Evolutionary conservation across 2,797 vertebrate genomes (phyloP), one percentile per base, ranked within the genome.

Genomic region (Enteromius radiatus): DNA sequence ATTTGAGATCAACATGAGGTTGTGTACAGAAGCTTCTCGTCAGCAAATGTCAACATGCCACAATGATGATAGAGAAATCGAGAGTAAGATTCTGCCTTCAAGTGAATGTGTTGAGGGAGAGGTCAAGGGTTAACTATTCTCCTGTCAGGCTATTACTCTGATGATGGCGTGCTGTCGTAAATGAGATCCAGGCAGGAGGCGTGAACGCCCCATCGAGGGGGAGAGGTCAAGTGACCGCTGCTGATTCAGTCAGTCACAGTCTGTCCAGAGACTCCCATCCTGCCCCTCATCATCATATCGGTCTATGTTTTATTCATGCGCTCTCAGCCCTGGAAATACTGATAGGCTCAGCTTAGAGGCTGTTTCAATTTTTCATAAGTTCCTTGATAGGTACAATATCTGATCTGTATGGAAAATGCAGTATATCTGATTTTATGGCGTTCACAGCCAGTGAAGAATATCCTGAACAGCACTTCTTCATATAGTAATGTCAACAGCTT

Each of bases 221-320:
- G 80, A 84, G 26, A 84, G 67, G 87, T 87, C 73, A 87, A 87
- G 84, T 86, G 76, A 67, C 82, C 76, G 33, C 67, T 41, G 33
- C 77, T 52, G 81, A 84, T 84, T 76, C 84, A 64, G 41, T 78
- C 19, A 76, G 69, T 43, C 82, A 23, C 17, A 75, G 43, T 67
- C n/a, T 81, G 83, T 89, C 85, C 61, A 61, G 28, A 85, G 74
- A 88, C 54, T 89, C 86, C 81, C 81, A 76, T 82, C 75, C 73
- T 86, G 69, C 17, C 61, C 80, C 73, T 85, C 79, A 91, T 91
- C 82, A 86, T 88, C 84, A 85, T 89, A 86, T 89, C 84, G 88
- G 86, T 87, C 85, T 41, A 92, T 92, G 87, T 90, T 89, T 90
- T 91, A 92, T 92, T 92, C 84, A 92, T 91, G 54, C 28, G 63